phyloP scores from a whole-genome alignment of 2,797 vertebrate genomes.

The Acanthurus lineatus region DNA sequence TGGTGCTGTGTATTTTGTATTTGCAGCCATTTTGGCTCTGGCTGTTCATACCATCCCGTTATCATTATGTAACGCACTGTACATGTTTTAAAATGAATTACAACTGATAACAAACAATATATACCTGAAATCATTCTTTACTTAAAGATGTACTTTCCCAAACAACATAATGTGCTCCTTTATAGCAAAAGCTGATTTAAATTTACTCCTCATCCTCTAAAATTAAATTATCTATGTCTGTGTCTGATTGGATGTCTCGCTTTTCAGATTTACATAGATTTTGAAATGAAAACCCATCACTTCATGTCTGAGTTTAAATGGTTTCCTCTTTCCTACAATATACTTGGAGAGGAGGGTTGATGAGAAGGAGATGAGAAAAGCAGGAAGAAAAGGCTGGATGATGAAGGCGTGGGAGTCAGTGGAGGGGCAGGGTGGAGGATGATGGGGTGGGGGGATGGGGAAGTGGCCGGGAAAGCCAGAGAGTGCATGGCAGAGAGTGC shows the following conservation, averaged over 20 bases:
- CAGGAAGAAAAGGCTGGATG: conserved; percentile 62
- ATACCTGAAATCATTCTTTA: too few species aligned
- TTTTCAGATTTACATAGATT: neutral
- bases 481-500: conserved; percentile 37
- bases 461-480: conserved; percentile 35
- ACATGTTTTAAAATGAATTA: too few species aligned
- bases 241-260: neutral
- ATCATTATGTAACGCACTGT: too few species aligned
- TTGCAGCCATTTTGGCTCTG: neutral
- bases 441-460: conserved; percentile 56
- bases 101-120: too few species aligned
- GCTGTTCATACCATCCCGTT: neutral
- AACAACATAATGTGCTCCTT: too few species aligned
- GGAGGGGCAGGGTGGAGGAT: conserved; percentile 35
- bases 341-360: conserved; percentile 44
- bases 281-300: conserved; percentile 9
- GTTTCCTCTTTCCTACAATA: neutral
- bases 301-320: neutral
- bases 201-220: neutral
- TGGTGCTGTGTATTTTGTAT: conserved; percentile 12
- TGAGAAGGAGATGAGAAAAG: conserved; percentile 61
- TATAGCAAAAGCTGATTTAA: too few species aligned
- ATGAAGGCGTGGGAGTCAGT: conserved; percentile 70
- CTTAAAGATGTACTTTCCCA: too few species aligned
- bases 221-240: neutral